These are phyloP conservation scores for Mystacides longicornis DNA, from an alignment of 2,888 invertebrate genomes.

Conservation along the genomic window DNA sequence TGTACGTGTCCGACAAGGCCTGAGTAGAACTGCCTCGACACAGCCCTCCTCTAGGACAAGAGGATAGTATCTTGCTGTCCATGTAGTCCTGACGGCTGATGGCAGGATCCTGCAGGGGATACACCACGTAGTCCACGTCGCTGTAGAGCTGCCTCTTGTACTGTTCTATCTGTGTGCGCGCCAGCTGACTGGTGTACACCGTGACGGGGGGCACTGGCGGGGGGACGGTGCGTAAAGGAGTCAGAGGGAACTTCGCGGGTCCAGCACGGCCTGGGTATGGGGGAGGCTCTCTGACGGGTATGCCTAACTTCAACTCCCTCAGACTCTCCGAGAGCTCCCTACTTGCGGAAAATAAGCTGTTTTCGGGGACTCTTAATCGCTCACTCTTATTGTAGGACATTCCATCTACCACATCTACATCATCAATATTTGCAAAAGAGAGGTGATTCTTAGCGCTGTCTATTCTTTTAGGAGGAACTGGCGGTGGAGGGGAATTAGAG, in stretches of 20 bases:
- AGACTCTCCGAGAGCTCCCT: constrained; percentile 25
- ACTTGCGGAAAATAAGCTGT: constrained; percentile 32
- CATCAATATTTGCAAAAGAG: constrained; percentile 44
- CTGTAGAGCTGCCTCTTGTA: constrained; percentile 86
- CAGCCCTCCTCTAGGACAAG: constrained; percentile 62
- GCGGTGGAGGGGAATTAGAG: constrained; percentile 51
- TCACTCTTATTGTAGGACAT: constrained; percentile 45
- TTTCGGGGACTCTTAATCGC: constrained; percentile 45
- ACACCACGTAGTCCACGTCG: constrained; percentile 87
- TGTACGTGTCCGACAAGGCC: constrained; percentile 68
- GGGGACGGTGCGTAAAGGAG: constrained; percentile 59
- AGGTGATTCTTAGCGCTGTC: constrained; percentile 49
- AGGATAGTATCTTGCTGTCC: constrained; percentile 77
- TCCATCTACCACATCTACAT: constrained; percentile 30
- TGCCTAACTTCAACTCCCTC: constrained; percentile 29
- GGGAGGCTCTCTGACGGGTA: constrained; percentile 53
- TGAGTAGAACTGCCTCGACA: constrained; percentile 79
- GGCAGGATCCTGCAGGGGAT: constrained; percentile 82
- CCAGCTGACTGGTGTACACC: constrained; percentile 61
- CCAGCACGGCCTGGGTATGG: constrained; percentile 55
- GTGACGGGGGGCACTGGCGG: constrained; percentile 65
- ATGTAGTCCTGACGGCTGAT: constrained; percentile 86
- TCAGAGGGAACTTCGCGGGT: constrained; percentile 40
- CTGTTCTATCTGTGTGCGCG: constrained; percentile 72
- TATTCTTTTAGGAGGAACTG: constrained; percentile 62